These are phyloP conservation scores for Sphaeridia pumilis DNA, from an alignment of 2,888 invertebrate genomes.

Conservation along the genomic window DNA sequence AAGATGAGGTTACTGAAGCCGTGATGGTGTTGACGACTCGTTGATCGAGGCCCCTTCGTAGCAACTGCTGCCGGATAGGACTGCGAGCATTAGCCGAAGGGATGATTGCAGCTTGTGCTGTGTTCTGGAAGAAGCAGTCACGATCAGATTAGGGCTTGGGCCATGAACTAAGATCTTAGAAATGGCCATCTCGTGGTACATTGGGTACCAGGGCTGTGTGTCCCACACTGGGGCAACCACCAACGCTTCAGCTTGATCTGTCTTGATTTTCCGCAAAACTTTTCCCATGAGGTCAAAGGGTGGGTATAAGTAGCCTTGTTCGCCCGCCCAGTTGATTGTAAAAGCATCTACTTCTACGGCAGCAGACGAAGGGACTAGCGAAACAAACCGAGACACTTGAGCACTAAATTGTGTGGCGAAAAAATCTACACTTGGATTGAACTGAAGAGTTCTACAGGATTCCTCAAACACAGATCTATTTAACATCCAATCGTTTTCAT, in stretches of 20 bases:
- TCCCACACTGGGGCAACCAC: constrained; percentile 14
- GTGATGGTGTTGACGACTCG: not conserved
- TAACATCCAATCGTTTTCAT: constrained; percentile 6
- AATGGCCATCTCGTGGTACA: constrained; percentile 1
- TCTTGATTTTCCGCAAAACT: constrained; percentile 11
- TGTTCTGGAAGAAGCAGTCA: not conserved
- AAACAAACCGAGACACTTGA: constrained; percentile 11
- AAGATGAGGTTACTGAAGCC: not conserved
- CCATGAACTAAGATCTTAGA: not conserved
- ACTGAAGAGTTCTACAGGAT: not conserved
- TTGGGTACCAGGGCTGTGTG: constrained; percentile 17
- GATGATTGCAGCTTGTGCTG: not conserved
- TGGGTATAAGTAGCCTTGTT: constrained; percentile 17
- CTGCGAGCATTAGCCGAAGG: constrained; percentile 3
- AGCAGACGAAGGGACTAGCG: constrained; percentile 9
- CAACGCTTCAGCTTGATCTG: constrained; percentile 9
- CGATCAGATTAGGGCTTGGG: not conserved
- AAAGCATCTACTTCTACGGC: constrained; percentile 15
- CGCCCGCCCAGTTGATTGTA: constrained; percentile 8
- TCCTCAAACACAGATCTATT: not conserved
- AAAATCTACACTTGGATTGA: constrained; percentile 8
- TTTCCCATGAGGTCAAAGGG: constrained; percentile 10
- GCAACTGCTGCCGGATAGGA: constrained; percentile 1
- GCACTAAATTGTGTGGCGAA: constrained; percentile 10
- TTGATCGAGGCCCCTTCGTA: not conserved